Evolutionary conservation across 2,797 vertebrate genomes (phyloP).

Genomic region (Cryptoprocta ferox): DNA sequence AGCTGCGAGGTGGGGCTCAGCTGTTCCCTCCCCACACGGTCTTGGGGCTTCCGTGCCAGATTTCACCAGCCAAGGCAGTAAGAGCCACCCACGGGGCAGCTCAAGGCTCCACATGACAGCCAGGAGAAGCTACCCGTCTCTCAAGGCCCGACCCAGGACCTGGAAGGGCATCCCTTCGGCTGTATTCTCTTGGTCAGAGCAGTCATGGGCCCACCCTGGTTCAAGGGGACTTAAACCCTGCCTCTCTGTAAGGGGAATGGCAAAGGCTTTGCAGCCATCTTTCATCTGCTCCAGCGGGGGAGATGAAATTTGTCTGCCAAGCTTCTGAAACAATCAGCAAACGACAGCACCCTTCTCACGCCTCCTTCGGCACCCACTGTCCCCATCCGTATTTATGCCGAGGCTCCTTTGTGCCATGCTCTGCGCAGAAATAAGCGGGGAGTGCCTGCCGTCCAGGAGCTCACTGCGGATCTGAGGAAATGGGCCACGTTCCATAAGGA

Average conservation of each 20-base stretch:
- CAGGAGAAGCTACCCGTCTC: neutral
- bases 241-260: neutral
- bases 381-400: neutral
- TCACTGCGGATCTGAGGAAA: neutral
- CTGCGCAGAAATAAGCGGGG: neutral
- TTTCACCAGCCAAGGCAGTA: neutral
- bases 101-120: neutral
- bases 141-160: neutral
- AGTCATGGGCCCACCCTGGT: no score
- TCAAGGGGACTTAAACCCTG: neutral
- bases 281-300: rapidly evolving
- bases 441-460: neutral
- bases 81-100: neutral
- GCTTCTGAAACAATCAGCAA: neutral
- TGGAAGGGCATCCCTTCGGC: neutral
- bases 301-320: neutral
- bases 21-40: rapidly evolving
- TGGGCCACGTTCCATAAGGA: neutral
- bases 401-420: neutral
- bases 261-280: neutral
- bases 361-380: neutral
- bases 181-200: neutral
- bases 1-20: neutral
- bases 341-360: neutral
- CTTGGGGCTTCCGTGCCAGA: neutral